phyloP scores from a whole-genome alignment of 2,113 vertebrate genomes.

The Python bivittatus region DNA sequence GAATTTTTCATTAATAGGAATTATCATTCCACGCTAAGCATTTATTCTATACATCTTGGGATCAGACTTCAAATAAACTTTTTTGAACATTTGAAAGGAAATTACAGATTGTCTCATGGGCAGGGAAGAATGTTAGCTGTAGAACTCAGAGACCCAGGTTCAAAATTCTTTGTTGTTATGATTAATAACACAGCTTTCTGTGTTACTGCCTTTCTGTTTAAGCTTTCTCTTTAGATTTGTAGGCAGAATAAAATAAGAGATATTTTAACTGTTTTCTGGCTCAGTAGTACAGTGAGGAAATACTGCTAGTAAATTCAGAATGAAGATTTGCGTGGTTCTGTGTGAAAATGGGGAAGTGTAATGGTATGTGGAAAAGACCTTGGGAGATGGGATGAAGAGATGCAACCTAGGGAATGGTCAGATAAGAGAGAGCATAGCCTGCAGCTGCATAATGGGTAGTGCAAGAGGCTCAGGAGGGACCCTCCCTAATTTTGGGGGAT shows the following conservation, averaged over 20 bases:
- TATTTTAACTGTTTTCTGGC: not conserved
- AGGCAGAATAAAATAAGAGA: not conserved
- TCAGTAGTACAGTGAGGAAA: not conserved
- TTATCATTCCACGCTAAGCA: not conserved
- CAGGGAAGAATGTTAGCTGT: not conserved
- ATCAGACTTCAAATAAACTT: not conserved
- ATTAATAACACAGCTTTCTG: not conserved
- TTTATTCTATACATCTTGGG: not conserved
- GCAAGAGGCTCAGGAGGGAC: too few species aligned
- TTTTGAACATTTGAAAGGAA: not conserved
- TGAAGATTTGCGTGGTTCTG: not conserved
- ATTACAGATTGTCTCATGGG: not conserved
- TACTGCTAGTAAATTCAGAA: not conserved
- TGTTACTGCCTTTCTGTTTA: not conserved
- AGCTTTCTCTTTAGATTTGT: too few species aligned
- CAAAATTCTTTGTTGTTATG: not conserved
- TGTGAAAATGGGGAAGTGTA: not conserved
- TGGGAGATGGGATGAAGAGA: too few species aligned
- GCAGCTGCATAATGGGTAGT: too few species aligned
- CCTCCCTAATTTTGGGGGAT: too few species aligned
- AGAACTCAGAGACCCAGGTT: not conserved
- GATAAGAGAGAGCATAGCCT: too few species aligned
- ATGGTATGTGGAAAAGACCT: too few species aligned
- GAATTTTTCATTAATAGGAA: not conserved
- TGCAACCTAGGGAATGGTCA: too few species aligned